Percentiles rank a stretch among this genome's conserved stretches.
These are phyloP conservation scores for Anhinga anhinga DNA, from an alignment of 2,113 vertebrate species.

Conservation along the genomic window DNA sequence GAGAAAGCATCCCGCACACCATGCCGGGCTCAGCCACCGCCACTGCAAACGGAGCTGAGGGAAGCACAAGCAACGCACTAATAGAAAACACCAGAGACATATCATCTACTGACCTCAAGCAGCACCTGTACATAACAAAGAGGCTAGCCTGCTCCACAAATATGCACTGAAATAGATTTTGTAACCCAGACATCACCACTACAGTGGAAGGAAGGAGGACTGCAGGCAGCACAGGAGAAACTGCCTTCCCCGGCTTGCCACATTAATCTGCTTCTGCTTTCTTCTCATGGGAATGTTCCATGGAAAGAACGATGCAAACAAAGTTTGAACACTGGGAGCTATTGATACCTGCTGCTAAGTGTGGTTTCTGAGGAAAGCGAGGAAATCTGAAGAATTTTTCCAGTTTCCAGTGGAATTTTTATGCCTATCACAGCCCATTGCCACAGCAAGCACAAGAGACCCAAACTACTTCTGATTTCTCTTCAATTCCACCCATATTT, in stretches of 20 bases:
- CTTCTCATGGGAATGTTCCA: conserved; percentile 53
- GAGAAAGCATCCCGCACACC: rapidly evolving
- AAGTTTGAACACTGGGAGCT: conserved; percentile 52
- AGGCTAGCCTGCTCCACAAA: not conserved
- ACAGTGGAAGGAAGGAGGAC: not conserved
- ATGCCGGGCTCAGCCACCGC: not conserved
- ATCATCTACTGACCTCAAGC: not conserved
- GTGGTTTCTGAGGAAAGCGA: conserved; percentile 49
- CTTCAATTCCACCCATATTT: not conserved
- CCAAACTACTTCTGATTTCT: not conserved
- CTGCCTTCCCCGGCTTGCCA: not conserved
- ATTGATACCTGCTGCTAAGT: conserved; percentile 61
- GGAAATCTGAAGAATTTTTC: conserved; percentile 64
- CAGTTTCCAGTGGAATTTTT: conserved; percentile 51
- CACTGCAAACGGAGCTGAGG: not conserved
- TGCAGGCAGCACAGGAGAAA: not conserved
- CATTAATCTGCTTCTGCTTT: conserved; percentile 13
- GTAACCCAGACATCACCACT: not conserved
- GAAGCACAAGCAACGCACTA: not conserved
- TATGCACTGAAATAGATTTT: not conserved
- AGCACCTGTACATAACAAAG: not conserved
- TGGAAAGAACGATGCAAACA: conserved; percentile 60
- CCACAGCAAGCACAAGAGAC: not conserved
- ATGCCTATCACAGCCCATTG: conserved; percentile 14
- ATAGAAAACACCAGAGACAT: rapidly evolving